Evolutionary conservation across 2,797 vertebrate species (phyloP).

Genomic region (Gallinago stenura): DNA sequence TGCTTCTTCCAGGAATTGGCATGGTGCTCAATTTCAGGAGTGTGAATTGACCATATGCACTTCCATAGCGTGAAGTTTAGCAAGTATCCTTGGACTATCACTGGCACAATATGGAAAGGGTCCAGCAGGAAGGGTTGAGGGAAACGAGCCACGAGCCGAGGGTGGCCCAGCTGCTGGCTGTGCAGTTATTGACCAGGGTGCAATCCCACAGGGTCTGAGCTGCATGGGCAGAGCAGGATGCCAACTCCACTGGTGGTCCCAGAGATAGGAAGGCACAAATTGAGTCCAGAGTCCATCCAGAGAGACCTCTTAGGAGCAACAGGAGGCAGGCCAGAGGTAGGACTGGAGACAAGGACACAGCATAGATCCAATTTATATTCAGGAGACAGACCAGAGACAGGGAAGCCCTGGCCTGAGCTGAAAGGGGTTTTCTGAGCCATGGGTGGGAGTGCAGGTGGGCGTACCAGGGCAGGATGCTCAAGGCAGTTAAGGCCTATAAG

Average conservation of each 20-base stretch:
- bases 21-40: neutral
- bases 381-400: neutral
- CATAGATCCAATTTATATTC: neutral
- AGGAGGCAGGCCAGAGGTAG: neutral
- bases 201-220: neutral
- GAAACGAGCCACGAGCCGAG: neutral
- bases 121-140: neutral
- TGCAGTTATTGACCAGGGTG: neutral
- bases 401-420: neutral
- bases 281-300: neutral
- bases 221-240: neutral
- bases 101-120: neutral
- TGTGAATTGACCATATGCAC: neutral
- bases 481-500: neutral
- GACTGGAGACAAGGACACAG: neutral
- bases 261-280: neutral
- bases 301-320: neutral
- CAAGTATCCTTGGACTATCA: neutral
- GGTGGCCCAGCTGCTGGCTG: neutral
- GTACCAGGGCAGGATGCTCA: neutral
- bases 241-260: fast-evolving
- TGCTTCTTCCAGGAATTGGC: neutral
- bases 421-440: neutral
- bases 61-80: neutral
- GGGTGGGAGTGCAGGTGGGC: too few species aligned